Base-by-base conservation (phyloP, 2,113 vertebrate species). In the Pavo muticus region DNA sequence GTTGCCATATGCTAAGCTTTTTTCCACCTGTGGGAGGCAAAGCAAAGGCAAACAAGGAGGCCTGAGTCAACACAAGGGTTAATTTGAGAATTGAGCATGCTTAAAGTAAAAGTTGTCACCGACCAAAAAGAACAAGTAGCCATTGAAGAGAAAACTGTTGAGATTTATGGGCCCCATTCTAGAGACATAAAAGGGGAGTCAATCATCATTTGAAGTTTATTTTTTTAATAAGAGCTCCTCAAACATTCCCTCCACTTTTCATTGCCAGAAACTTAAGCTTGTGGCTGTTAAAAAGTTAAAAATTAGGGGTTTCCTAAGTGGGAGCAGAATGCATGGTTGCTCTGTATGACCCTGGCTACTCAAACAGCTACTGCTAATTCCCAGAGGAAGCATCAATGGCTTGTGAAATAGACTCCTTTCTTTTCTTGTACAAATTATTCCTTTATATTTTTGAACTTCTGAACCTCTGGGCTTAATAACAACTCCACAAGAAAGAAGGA, bases 361-460 rank as follows among this genome's bases (percentile, higher is more conserved):
- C 93, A 61, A 95, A 95, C 95, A 95, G 96, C 96, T 96, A 97
- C 95, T 95, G 95, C 88, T 61, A 95, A 96, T 97, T 97, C 97
- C 97, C 97, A 92, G 84, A 83, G 96, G 96, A 95, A 92, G 94
- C 95, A 95, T 96, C 95, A 96, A 87, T 80, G 84, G 93, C 83
- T 92, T 95, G 94, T 96, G 95, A 97, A 97, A 97, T 96, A 97
- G 92, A 82, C 87, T 84, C 88, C 88, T 96, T 97, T 97, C 94
- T 97, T 96, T 97, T 97, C 95, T 96, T 96, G 76, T 97, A 96
- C 95, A 97, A 97, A 96, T 97, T 97, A 95, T 97, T 96, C 91
- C 84, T 96, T 97, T 96, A 96, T 95, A 95, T 94, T 92, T 93
- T 89, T 97, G 94, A 97, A 97, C 96, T 97, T 96, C 92, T 97